Evolutionary conservation across 2,888 invertebrate species (phyloP), one percentile per base, ranked within the genome.

Genomic region (Agrochola lychnidis): DNA sequence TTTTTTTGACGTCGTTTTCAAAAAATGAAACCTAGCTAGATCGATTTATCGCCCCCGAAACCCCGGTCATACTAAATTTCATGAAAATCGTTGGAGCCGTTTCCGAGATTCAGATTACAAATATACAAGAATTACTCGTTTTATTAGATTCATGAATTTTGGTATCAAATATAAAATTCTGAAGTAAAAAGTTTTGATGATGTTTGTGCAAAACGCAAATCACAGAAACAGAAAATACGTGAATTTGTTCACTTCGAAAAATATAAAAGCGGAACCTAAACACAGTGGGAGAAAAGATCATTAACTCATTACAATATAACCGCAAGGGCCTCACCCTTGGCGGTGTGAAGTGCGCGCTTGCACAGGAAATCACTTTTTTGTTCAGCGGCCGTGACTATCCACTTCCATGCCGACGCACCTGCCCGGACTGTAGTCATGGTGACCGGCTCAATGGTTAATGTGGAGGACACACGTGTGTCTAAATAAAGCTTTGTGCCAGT

Each of bases 361-460:
- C 78, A 83, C 88, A 84, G 83, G 85, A 87, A 76, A 84, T 84
- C 86, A 75, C 63, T 74, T 87, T 87, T 87, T 85, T 89, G 88
- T 75, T 83, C 89, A 87, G 56, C 73, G 71, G 83, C 63, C 83
- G 83, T 87, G 89, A 89, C 80, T 77, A 61, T 75, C 61, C 85
- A 80, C 73, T 82, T 89, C 82, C 85, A 84, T 64, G 70, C 72
- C 78, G 73, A 57, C 78, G 78, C 88, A 89, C 86, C 82, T 85
- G 81, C 71, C 53, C 62, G 63, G 59, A 16, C 84, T 53, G 66
- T 63, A 69, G 64, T 53, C 76, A 42, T 40, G 53, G 71, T 51
- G 45, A 66, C 61, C 73, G 66, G 63, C 76, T 82, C 63, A 66
- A 7, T 68, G 78, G 64, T 9, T 57, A 77, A 74, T 40, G 25